phyloP scores from a whole-genome alignment of 2,113 vertebrate species.

The Morone chrysops region DNA sequence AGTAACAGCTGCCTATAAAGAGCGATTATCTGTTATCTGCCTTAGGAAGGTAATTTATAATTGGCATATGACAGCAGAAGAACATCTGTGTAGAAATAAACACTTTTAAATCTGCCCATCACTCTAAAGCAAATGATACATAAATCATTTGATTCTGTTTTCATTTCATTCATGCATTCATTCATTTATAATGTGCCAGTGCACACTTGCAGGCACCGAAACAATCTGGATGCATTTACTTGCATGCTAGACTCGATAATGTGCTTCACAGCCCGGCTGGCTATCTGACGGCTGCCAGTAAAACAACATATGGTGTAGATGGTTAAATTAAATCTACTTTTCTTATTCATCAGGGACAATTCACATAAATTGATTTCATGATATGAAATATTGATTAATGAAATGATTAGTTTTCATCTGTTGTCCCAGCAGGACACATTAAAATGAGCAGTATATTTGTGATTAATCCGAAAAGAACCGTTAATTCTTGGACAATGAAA shows the following conservation, averaged over 20 bases:
- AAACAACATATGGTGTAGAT: conserved; percentile 51
- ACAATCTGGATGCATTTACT: conserved; percentile 63
- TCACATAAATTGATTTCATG: neutral
- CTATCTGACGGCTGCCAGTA: conserved; percentile 49
- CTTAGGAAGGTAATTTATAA: too few relatives aligned
- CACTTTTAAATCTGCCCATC: neutral
- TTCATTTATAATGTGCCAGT: conserved; percentile 37
- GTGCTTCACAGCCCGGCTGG: conserved; percentile 36
- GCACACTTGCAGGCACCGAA: conserved; percentile 48
- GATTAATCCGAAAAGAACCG: neutral
- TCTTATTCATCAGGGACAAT: neutral
- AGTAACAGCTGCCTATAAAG: neutral
- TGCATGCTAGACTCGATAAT: conserved; percentile 42
- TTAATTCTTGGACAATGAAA: too few relatives aligned
- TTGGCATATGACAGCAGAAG: neutral
- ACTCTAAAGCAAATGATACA: neutral
- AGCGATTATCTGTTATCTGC: neutral
- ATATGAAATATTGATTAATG: too few relatives aligned
- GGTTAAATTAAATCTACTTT: neutral
- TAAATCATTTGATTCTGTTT: conserved; percentile 27
- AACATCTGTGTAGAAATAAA: neutral
- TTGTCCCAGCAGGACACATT: neutral
- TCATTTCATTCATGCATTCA: conserved; percentile 29
- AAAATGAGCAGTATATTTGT: neutral
- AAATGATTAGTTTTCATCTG: neutral